Conservation (phyloP, 2,113 vertebrate species). For the Python bivittatus region DNA sequence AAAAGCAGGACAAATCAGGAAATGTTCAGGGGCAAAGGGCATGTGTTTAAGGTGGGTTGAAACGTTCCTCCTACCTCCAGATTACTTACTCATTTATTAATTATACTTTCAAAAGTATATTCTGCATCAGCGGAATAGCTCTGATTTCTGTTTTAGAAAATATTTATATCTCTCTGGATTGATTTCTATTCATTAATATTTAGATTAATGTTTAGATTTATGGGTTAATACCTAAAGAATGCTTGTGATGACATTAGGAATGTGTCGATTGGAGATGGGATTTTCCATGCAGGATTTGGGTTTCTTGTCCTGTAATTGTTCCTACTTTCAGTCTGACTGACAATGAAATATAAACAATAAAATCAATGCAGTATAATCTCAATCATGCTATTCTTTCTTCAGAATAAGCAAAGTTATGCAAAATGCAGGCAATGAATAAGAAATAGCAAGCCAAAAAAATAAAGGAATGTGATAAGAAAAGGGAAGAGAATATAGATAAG, state of each 20-base stretch:
- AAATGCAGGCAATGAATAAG: neutral
- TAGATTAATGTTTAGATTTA: too few relatives aligned
- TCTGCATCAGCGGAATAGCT: neutral
- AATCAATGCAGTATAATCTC: neutral
- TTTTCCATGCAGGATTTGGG: too few relatives aligned
- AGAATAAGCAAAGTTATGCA: neutral
- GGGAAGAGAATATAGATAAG: neutral
- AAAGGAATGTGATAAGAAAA: neutral
- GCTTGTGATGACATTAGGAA: too few relatives aligned
- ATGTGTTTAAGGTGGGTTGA: neutral
- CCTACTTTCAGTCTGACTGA: too few relatives aligned
- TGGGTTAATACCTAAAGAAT: too few relatives aligned
- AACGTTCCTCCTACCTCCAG: neutral
- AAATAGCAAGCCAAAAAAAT: neutral
- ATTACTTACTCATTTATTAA: neutral
- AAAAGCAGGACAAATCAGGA: neutral
- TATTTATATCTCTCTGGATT: too few relatives aligned
- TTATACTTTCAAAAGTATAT: neutral
- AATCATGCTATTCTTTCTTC: neutral
- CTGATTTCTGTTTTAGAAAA: too few relatives aligned
- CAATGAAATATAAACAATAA: neutral
- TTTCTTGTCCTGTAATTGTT: too few relatives aligned
- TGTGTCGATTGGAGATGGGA: too few relatives aligned
- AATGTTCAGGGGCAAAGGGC: neutral
- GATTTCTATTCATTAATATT: too few relatives aligned